Evolutionary conservation across 2,888 invertebrate species (phyloP), one percentile per base, ranked within the genome.

Genomic region (Drosophila nr. perissopoda): DNA sequence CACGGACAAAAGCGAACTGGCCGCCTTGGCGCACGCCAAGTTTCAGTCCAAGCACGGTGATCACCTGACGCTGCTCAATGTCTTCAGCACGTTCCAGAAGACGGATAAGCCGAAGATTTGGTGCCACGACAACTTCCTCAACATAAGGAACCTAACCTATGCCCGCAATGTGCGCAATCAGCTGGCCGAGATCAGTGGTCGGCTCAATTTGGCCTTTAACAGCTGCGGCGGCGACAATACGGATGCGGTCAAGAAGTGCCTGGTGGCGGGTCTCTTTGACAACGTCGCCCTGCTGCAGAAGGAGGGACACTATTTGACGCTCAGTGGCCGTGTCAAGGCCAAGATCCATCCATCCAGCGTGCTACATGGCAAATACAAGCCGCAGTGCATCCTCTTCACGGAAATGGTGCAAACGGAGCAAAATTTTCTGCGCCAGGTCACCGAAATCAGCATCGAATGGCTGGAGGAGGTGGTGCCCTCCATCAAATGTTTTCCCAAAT

Each of bases 101-200:
- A 94, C 95, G 0, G 95, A 95, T 5, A 94, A 95, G 74, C 95
- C 95, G 87, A 96, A 96, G 93, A 69, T 92, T 92, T 98, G 98
- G 98, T 98, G 98, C 91, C 96, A 95, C 90, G 97, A 98, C 82
- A 97, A 99, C 93, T 98, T 95, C 91, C 94, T 99, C 58, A 97
- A 98, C 91, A 94, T 95, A 73, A 95, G 97, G 80, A 98, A 98
- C 93, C 94, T 99, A 89, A 94, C 95, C 48, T 97, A 97, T 90
- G 98, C 97, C 0, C 93, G 94, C 52, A 96, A 97, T 81, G 96
- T 99, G 4, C 94, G 97, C 56, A 94, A 95, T 60, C 99, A 99
- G 92, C 93, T 99, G 72, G 92, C 95, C 16, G 95, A 95, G 33
- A 95, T 98, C 53, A 96, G 96, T 88, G 93, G 94, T 73, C 94